Conservation (phyloP, 2,113 vertebrate species). For the Sclerurus mexicanus region DNA sequence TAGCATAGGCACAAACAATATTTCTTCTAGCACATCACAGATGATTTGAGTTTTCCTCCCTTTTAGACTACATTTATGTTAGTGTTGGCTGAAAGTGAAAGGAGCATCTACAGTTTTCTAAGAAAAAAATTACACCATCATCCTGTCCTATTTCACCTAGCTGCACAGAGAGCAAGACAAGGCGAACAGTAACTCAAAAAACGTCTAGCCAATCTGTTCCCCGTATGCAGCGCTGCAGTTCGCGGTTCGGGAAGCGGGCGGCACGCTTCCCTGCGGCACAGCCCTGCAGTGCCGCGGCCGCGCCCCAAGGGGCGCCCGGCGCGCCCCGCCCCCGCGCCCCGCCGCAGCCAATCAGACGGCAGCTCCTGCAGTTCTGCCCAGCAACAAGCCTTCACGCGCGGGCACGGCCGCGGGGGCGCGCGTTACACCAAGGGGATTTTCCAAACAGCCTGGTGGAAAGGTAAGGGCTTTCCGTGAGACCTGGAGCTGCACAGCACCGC, state of each 20-base stretch:
- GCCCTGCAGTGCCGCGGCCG: conserved; percentile 32
- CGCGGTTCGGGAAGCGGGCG: not conserved
- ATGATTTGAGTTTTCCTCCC: not conserved
- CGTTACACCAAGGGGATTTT: not conserved
- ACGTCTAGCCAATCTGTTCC: not conserved
- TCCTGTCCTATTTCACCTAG: not conserved
- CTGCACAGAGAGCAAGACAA: not conserved
- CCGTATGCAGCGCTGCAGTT: not conserved
- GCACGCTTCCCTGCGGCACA: not conserved
- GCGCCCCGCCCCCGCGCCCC: not conserved
- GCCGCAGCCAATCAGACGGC: conserved; percentile 50
- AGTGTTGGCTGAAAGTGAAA: not conserved
- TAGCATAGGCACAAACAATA: not conserved
- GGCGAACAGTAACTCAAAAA: not conserved
- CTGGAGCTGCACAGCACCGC: not conserved
- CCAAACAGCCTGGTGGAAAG: fast-evolving
- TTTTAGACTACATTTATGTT: not conserved
- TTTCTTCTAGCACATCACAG: not conserved
- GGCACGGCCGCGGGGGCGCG: not conserved
- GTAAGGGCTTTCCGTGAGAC: not conserved
- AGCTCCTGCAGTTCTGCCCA: conserved; percentile 15
- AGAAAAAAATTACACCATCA: not conserved
- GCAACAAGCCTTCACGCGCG: conserved; percentile 56
- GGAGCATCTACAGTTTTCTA: not conserved
- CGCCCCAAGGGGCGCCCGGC: conserved; percentile 55